Evolutionary conservation across 2,888 invertebrate genomes (phyloP).

Genomic region (Cerastoderma edule): DNA sequence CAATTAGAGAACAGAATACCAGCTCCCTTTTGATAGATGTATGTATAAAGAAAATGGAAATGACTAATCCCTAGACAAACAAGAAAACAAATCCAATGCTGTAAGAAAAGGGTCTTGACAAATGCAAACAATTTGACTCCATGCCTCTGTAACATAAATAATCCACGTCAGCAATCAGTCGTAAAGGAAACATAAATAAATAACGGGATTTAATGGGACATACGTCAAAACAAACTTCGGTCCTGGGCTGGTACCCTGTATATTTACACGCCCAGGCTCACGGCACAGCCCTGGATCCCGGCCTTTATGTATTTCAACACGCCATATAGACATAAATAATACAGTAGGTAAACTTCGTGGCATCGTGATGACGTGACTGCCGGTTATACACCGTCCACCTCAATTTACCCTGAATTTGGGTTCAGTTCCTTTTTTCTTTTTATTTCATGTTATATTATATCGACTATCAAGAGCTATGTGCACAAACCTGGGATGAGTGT

Average conservation of each 20-base stretch:
- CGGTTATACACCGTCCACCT: slow-evolving; percentile 3
- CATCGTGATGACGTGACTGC: slow-evolving; percentile 9
- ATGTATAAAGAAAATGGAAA: too few species aligned
- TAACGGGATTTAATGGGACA: slow-evolving; percentile 54
- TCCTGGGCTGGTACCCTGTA: slow-evolving; percentile 37
- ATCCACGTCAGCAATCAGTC: slow-evolving; percentile 44
- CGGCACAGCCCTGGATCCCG: slow-evolving; percentile 31
- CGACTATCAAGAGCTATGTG: neutral
- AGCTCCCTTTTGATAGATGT: too few species aligned
- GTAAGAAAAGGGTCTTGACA: slow-evolving; percentile 13
- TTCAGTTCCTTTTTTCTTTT: neutral
- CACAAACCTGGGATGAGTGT: too few species aligned
- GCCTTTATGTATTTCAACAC: slow-evolving; percentile 39
- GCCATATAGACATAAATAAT: slow-evolving; percentile 41
- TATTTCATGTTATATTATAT: neutral
- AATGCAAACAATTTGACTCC: slow-evolving; percentile 18
- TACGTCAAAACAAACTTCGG: slow-evolving; percentile 55
- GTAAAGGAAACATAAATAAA: slow-evolving; percentile 62
- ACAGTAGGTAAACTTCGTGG: slow-evolving; percentile 19
- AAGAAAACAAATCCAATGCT: too few species aligned
- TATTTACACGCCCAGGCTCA: slow-evolving; percentile 44
- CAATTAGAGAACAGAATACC: too few species aligned
- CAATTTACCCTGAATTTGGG: slow-evolving; percentile 6
- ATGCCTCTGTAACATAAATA: slow-evolving; percentile 52
- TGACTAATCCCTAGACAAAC: too few species aligned